phyloP scores from a whole-genome alignment of 92 coral and sea anemone genomes.

The Porites evermanni region DNA sequence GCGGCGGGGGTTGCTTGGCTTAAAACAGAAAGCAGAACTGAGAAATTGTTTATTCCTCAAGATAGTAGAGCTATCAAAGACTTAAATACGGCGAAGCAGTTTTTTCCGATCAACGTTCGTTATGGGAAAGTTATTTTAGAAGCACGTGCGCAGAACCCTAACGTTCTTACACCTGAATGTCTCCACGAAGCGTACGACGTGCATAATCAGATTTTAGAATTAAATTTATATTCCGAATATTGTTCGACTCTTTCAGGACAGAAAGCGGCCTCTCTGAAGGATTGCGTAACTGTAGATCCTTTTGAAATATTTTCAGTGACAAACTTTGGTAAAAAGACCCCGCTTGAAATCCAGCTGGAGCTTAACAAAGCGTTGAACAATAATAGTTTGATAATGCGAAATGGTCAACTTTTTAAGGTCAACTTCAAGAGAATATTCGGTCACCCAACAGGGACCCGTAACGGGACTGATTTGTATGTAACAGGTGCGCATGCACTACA shows the following conservation, averaged over 20 bases:
- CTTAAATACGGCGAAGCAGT: conserved; percentile 53
- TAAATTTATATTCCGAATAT: conserved; percentile 51
- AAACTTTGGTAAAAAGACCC: conserved; percentile 35
- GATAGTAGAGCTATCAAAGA: conserved; percentile 68
- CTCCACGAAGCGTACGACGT: conserved; percentile 54
- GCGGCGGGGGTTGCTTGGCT: conserved; percentile 66
- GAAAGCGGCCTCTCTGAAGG: conserved; percentile 31
- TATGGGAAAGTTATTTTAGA: conserved; percentile 45
- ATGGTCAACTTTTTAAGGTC: conserved; percentile 61
- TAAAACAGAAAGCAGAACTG: conserved; percentile 68
- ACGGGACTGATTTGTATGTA: neutral
- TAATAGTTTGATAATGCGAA: conserved; percentile 54
- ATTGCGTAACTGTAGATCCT: conserved; percentile 52
- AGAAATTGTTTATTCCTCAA: conserved; percentile 77
- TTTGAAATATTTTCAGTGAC: conserved; percentile 47
- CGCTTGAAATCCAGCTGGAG: conserved; percentile 28
- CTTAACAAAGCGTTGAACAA: conserved; percentile 55
- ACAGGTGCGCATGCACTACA: conserved; percentile 50
- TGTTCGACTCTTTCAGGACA: conserved; percentile 62
- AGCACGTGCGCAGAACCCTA: conserved; percentile 23
- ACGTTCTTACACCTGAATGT: conserved; percentile 50
- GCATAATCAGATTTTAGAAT: conserved; percentile 42
- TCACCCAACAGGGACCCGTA: conserved; percentile 9
- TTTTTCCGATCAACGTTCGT: conserved; percentile 58
- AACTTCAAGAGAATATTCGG: conserved; percentile 70